Evolutionary conservation across 2,113 vertebrate species (phyloP).

Genomic region (Albula goreensis): DNA sequence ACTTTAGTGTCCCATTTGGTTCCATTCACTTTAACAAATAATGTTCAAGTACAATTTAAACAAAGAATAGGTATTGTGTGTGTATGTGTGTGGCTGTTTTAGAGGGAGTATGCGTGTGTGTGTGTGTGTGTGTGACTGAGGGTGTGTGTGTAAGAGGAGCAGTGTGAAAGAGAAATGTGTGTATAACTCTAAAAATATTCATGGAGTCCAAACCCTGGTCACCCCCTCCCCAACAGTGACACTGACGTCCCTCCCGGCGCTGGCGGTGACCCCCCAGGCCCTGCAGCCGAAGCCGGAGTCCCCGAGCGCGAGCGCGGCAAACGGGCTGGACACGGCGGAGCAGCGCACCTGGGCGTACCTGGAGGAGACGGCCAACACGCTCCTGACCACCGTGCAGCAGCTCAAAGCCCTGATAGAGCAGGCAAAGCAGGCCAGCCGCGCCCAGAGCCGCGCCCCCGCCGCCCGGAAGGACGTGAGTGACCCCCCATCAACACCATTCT

Average conservation of each 20-base stretch:
- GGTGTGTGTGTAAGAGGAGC: no score
- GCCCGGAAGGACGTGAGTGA: conserved; percentile 82
- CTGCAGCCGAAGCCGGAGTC: conserved; percentile 76
- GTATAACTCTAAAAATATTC: no score
- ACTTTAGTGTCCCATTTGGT: no score
- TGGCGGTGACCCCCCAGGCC: conserved; percentile 78
- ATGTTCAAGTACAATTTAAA: no score
- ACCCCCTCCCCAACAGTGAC: conserved; percentile 60
- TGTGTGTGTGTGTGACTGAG: no score
- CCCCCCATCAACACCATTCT: neutral
- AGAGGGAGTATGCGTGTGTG: no score
- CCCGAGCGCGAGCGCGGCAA: conserved; percentile 52
- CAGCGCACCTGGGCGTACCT: conserved; percentile 87
- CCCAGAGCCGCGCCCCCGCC: conserved; percentile 56
- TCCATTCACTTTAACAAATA: no score
- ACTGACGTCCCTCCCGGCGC: conserved; percentile 81
- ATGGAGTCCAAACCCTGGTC: neutral
- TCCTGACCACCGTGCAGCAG: conserved; percentile 88
- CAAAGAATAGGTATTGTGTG: no score
- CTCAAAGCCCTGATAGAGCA: conserved; percentile 89
- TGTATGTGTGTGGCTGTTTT: no score
- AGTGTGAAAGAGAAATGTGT: no score
- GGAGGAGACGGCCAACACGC: conserved; percentile 88
- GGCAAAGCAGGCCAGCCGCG: conserved; percentile 80
- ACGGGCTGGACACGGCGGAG: conserved; percentile 77